Evolutionary conservation across 2,797 vertebrate species (phyloP).

Genomic region (Schizopygopsis pylzovi): DNA sequence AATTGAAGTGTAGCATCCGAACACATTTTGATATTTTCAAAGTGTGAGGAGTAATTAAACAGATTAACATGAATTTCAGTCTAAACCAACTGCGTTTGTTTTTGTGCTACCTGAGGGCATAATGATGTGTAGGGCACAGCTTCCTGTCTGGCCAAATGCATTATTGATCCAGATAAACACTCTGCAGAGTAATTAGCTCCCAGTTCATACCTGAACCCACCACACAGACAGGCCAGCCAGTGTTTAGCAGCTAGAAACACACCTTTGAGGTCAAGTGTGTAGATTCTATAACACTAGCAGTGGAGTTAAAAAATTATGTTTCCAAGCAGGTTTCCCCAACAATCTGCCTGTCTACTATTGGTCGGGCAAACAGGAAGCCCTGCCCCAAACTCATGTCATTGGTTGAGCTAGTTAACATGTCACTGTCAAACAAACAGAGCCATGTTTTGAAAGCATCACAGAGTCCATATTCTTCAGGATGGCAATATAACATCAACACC

Average conservation of each 20-base stretch:
- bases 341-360: background rate
- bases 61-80: background rate
- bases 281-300: background rate
- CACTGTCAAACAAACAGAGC: background rate
- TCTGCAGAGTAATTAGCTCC: background rate
- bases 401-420: background rate
- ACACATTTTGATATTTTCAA: background rate
- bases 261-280: background rate
- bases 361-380: background rate
- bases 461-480: background rate
- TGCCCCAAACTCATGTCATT: background rate
- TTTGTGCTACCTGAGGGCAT: background rate
- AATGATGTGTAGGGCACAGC: background rate
- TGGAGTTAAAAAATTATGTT: background rate
- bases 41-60: background rate
- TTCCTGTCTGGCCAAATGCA: conserved; percentile 23
- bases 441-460: background rate
- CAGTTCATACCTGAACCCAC: background rate
- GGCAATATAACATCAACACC: background rate
- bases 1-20: background rate
- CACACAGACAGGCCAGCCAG: background rate
- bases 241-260: background rate
- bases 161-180: conserved; percentile 10
- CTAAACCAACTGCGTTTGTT: too few species aligned
- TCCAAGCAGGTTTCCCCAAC: background rate